Conservation (phyloP, 2,113 vertebrate species). For the Turdus rufiventris region DNA sequence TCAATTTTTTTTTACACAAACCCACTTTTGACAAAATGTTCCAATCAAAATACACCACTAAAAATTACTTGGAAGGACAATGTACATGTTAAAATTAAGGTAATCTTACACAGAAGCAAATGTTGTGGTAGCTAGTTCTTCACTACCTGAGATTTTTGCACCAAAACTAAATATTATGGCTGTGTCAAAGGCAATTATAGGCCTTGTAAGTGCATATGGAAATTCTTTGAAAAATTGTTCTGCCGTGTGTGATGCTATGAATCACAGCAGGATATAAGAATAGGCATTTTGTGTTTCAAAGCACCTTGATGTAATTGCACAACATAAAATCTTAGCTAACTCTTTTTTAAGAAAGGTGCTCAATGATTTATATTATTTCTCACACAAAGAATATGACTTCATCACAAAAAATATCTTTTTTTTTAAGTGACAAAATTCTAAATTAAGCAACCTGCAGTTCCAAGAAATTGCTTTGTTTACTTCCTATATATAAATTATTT, state of each 20-base stretch:
- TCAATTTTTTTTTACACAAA: not conserved
- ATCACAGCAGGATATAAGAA: not conserved
- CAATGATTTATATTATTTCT: not conserved
- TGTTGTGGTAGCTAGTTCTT: not conserved
- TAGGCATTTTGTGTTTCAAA: not conserved
- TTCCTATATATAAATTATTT: not conserved
- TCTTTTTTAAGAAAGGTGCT: not conserved
- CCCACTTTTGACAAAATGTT: not conserved
- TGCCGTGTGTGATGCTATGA: not conserved
- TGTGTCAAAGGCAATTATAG: not conserved
- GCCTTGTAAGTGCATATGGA: not conserved
- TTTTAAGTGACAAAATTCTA: not conserved
- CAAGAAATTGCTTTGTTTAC: not conserved
- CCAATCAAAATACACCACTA: not conserved
- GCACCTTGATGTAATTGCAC: not conserved
- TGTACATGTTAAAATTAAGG: not conserved
- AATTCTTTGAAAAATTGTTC: not conserved
- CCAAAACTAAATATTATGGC: not conserved
- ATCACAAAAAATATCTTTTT: not conserved
- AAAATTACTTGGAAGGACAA: not conserved
- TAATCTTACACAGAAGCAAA: not conserved
- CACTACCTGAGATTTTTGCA: not conserved
- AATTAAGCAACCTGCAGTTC: not conserved
- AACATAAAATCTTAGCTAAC: not conserved
- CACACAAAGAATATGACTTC: not conserved